These are phyloP conservation scores for Pilophorus perplexus DNA, from an alignment of 2,888 invertebrate species.

Conservation along the genomic window DNA sequence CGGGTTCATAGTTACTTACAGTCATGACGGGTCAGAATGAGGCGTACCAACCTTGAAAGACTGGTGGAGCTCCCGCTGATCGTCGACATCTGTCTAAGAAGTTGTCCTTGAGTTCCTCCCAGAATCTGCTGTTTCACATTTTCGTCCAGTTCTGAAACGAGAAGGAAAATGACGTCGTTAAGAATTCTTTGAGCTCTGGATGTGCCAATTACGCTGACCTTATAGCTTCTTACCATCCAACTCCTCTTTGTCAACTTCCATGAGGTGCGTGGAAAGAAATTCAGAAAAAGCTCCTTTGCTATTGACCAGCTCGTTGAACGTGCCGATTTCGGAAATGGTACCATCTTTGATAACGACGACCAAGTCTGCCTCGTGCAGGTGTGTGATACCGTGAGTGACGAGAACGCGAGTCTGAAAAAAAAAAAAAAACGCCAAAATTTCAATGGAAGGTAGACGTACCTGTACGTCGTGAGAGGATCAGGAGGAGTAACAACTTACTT, in stretches of 20 bases:
- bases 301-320: slow-evolving; percentile 58
- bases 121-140: slow-evolving; percentile 18
- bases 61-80: slow-evolving; percentile 3
- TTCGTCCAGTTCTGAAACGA: slow-evolving; percentile 24
- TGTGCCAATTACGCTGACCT: neutral
- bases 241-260: slow-evolving; percentile 40
- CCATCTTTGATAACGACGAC: slow-evolving; percentile 60
- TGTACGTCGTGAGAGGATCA: neutral
- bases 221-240: slow-evolving; percentile 28
- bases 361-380: slow-evolving; percentile 57
- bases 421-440: slow-evolving; percentile 11
- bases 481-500: slow-evolving; percentile 49
- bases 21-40: too few relatives aligned
- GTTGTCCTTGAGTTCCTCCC: slow-evolving; percentile 1
- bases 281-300: slow-evolving; percentile 52
- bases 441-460: too few relatives aligned
- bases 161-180: neutral
- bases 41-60: slow-evolving; percentile 3
- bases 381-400: slow-evolving; percentile 62
- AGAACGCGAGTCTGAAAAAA: slow-evolving; percentile 56
- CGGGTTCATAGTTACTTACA: too few relatives aligned
- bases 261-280: slow-evolving; percentile 48
- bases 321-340: slow-evolving; percentile 57
- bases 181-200: neutral
- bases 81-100: neutral